Conservation (phyloP, 2,797 vertebrate species). For the Gadopsis marmoratus region DNA sequence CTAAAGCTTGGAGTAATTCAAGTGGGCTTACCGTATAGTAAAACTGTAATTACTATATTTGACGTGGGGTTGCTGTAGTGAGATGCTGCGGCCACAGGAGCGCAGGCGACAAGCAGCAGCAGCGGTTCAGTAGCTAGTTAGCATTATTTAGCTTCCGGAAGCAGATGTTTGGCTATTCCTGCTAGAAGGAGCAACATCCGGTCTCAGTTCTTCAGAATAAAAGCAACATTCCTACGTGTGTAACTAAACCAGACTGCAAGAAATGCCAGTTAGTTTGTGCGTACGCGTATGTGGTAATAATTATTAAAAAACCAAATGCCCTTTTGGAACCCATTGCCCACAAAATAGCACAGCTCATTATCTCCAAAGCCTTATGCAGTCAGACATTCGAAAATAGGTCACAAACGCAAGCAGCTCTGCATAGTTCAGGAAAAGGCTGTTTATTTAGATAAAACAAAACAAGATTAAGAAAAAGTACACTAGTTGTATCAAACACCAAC, state of each 20-base stretch:
- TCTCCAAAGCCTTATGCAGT: background rate
- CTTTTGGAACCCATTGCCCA: background rate
- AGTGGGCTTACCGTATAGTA: slow-evolving; percentile 15
- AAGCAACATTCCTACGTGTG: background rate
- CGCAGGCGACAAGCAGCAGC: background rate
- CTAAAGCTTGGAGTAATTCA: background rate
- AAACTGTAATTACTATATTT: background rate
- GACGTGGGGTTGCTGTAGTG: background rate
- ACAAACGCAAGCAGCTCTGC: background rate
- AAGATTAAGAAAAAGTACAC: slow-evolving; percentile 65
- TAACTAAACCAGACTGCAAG: accelerated
- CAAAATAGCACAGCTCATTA: background rate
- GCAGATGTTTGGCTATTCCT: background rate
- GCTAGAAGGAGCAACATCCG: slow-evolving; percentile 29
- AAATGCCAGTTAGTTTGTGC: background rate
- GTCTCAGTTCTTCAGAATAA: slow-evolving; percentile 54
- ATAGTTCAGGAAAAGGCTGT: slow-evolving; percentile 47
- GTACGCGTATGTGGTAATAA: accelerated
- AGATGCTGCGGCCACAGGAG: background rate
- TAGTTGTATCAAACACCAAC: slow-evolving; percentile 46
- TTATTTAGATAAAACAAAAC: slow-evolving; percentile 72
- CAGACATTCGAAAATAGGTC: background rate
- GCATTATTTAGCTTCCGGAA: slow-evolving; percentile 19
- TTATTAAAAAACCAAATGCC: background rate
- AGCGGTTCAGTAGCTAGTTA: background rate